phyloP scores from a whole-genome alignment of 2,113 vertebrate genomes.

The Ammospiza caudacuta region DNA sequence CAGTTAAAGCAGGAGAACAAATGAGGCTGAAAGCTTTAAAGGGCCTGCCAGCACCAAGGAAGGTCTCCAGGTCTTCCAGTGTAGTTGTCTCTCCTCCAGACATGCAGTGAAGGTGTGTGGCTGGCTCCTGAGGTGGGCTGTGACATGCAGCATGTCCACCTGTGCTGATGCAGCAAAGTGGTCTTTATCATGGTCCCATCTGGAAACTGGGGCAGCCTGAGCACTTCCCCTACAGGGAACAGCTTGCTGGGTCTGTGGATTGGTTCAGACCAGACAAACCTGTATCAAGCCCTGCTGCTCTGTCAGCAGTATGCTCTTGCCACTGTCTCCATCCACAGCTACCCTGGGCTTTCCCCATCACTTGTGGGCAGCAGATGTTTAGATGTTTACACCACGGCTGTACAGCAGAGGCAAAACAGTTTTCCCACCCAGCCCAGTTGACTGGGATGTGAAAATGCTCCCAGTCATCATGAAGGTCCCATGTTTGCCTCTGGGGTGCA shows the following conservation, averaged over 20 bases:
- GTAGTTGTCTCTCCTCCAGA: background rate
- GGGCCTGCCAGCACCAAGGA: background rate
- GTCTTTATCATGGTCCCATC: background rate
- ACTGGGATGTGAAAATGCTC: background rate
- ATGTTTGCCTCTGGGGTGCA: background rate
- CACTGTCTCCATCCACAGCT: background rate
- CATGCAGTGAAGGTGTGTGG: background rate
- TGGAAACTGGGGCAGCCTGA: background rate
- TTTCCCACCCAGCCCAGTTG: background rate
- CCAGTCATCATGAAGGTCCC: background rate
- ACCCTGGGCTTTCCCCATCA: constrained; percentile 4
- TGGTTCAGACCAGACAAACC: constrained; percentile 10
- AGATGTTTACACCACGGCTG: background rate
- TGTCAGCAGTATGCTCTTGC: constrained; percentile 6
- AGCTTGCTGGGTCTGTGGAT: background rate
- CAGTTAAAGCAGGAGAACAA: background rate
- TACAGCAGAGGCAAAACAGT: background rate
- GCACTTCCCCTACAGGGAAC: background rate
- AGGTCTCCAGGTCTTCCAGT: background rate
- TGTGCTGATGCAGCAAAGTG: background rate
- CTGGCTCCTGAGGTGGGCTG: fast-evolving
- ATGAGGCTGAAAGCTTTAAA: background rate
- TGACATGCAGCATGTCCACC: fast-evolving
- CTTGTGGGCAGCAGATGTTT: constrained; percentile 1
- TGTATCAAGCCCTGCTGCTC: background rate